Conservation (phyloP, 2,797 vertebrate species). For the Ptychobarbus kaznakovi region DNA sequence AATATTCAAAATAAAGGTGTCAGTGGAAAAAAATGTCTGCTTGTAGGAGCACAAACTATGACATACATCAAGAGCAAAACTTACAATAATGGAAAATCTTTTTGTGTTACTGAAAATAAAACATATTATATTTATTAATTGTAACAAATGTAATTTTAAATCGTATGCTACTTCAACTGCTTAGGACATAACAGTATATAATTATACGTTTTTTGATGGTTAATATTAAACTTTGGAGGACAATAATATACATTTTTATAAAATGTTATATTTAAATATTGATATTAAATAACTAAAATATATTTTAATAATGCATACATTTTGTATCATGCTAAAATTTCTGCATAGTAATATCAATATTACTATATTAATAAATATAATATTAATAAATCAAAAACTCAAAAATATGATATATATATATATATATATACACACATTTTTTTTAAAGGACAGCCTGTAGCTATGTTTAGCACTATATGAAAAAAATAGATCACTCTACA, state of each 20-base stretch:
- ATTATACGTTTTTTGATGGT: neutral
- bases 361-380: no score
- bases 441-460: neutral
- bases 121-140: neutral
- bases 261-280: constrained; percentile 2
- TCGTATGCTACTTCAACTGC: neutral
- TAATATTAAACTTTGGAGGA: no score
- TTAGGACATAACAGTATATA: neutral
- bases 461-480: neutral
- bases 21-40: neutral
- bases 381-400: no score
- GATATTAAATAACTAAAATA: neutral
- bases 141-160: neutral
- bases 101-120: neutral
- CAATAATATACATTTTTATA: no score
- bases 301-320: neutral
- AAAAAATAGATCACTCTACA: neutral
- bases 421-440: no score
- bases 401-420: no score
- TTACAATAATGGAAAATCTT: neutral
- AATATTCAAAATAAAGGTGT: constrained; percentile 30
- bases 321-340: neutral
- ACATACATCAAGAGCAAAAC: neutral
- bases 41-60: neutral
- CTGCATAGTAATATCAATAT: no score